Base-by-base conservation (phyloP, 1,140 invertebrate genomes). In the Bombyx mandarina region DNA sequence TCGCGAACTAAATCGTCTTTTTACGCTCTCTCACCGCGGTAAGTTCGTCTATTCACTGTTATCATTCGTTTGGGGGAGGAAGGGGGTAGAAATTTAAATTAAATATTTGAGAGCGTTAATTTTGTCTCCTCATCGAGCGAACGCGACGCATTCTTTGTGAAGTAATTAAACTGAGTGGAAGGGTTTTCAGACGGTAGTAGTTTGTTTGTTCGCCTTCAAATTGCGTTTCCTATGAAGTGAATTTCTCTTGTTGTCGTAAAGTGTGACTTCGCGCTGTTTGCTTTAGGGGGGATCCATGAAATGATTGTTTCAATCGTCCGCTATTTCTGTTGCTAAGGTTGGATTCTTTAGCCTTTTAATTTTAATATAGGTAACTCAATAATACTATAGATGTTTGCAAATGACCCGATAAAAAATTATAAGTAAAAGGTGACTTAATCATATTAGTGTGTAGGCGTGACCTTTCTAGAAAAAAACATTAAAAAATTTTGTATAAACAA, bases 41-140 rank as follows among this genome's bases (percentile, higher is more conserved):
- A 73, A 76, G 73, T 75, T 68, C 62, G 65, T 60, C 65, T 64
- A 71, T 69, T 65, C 70, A 60, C 76, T 80, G 79, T 86, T 85
- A 82, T 86, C 80, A 82, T 83, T 84, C 77, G 81, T 82, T 83
- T 79, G 76, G 67, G 75, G 67, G 57, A 70, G 70, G 75, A 72
- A 35, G 26, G 26, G 26, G 26, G 26, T 35, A 35, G 26, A 86
- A 85, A 86, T 86, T 86, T 86, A 86, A 86, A 86, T 86, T 86
- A 86, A 86, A 86, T 84, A 86, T 86, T 85, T 85, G 80, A 82
- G 80, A 79, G 77, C 75, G 83, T 86, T 86, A 84, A 86, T 86
- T 86, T 86, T 85, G 83, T 86, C 83, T 86, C 79, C 83, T 86
- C 83, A 85, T 84, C 76, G 80, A 72, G 80, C 66, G 75, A 79